These are phyloP conservation scores for Drosophila percnosoma DNA, from an alignment of 2,888 invertebrate genomes.

Conservation along the genomic window DNA sequence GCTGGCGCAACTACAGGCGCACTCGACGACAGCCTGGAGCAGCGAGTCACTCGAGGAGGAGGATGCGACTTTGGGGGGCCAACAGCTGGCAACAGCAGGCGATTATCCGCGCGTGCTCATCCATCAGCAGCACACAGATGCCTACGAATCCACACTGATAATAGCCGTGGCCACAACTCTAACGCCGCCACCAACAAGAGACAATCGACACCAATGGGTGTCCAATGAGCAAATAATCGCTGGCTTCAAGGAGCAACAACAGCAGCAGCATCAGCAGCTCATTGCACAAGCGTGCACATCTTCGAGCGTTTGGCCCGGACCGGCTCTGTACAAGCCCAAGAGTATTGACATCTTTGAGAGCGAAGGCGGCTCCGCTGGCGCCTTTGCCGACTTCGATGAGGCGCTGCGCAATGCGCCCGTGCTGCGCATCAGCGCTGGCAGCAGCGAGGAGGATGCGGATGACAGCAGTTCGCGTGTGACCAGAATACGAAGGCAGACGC, in stretches of 20 bases:
- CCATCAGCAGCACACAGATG: conserved; percentile 82
- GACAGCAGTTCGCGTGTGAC: conserved; percentile 52
- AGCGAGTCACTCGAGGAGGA: conserved; percentile 74
- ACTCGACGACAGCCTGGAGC: conserved; percentile 71
- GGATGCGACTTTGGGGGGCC: neutral
- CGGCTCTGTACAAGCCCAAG: conserved; percentile 75
- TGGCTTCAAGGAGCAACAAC: conserved; percentile 52
- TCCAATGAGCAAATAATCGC: conserved; percentile 74
- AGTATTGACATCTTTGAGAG: conserved; percentile 83
- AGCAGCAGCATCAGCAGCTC: conserved; percentile 1
- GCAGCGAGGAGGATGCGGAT: conserved; percentile 68
- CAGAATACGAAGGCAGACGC: conserved; percentile 47
- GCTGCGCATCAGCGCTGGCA: conserved; percentile 65
- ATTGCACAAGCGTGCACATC: neutral
- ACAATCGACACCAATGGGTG: conserved; percentile 61
- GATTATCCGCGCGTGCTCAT: conserved; percentile 81
- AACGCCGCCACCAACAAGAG: conserved; percentile 28
- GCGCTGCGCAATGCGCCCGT: conserved; percentile 81
- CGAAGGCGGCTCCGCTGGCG: conserved; percentile 62
- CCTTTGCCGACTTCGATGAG: conserved; percentile 83
- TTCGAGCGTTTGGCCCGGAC: conserved; percentile 47
- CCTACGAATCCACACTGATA: conserved; percentile 81
- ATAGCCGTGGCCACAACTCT: conserved; percentile 80
- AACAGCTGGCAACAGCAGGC: conserved; percentile 21
- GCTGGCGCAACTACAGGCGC: conserved; percentile 42